Percentiles rank a stretch among this genome's conserved stretches.
These are phyloP conservation scores for Aplocera efformata DNA, from an alignment of 2,888 invertebrate genomes.

Conservation along the genomic window DNA sequence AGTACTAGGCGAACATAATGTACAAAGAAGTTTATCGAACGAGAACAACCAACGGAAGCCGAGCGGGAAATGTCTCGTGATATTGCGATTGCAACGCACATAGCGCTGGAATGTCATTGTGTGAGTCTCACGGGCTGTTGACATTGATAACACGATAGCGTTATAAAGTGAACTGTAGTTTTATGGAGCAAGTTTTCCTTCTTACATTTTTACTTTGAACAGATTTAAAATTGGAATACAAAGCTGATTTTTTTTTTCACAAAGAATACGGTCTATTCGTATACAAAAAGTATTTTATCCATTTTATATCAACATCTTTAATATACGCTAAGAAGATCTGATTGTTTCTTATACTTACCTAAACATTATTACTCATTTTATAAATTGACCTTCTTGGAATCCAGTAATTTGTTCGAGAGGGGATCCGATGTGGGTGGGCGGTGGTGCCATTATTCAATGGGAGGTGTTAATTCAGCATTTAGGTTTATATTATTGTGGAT, in stretches of 20 bases:
- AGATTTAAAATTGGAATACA: too few relatives aligned
- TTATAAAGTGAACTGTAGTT: slow-evolving; percentile 2
- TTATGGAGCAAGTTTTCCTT: not conserved
- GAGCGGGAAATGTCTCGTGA: slow-evolving; percentile 42
- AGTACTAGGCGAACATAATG: slow-evolving; percentile 64
- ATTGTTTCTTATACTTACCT: not conserved
- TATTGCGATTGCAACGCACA: slow-evolving; percentile 26
- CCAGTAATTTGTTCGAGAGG: slow-evolving; percentile 55
- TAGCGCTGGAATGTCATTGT: slow-evolving; percentile 29
- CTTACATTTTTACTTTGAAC: too few relatives aligned
- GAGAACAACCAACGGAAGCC: slow-evolving; percentile 45
- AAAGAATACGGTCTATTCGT: too few relatives aligned
- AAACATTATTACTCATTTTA: slow-evolving; percentile 26
- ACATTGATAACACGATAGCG: slow-evolving; percentile 16
- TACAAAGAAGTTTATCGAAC: slow-evolving; percentile 45
- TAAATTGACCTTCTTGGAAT: slow-evolving; percentile 51
- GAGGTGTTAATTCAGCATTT: slow-evolving; percentile 71
- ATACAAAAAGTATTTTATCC: too few relatives aligned
- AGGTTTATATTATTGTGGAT: slow-evolving; percentile 35
- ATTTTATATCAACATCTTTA: too few relatives aligned
- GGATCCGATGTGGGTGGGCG: slow-evolving; percentile 65
- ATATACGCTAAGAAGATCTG: too few relatives aligned
- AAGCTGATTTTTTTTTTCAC: too few relatives aligned
- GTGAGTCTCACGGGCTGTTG: slow-evolving; percentile 21
- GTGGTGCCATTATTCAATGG: slow-evolving; percentile 48